A percentile compares a stretch with the other conserved stretches of the same genome.
Conservation (phyloP, 2,797 vertebrate species). For the Halcyon leucocephala region DNA sequence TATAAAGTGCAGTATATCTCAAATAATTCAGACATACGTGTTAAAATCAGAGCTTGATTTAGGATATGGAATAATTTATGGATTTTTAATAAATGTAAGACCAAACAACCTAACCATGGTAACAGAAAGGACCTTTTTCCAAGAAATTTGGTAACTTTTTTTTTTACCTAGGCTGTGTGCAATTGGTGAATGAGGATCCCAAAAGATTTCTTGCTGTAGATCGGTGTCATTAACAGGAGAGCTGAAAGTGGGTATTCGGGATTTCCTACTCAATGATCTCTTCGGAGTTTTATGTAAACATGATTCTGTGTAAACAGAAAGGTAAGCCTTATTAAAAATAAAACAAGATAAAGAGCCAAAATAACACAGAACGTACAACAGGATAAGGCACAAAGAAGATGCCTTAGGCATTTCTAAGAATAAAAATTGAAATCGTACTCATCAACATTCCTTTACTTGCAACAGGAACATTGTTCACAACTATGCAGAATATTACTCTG, state of each 20-base stretch:
- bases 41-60: not conserved
- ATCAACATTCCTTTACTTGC: not conserved
- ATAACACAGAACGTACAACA: not conserved
- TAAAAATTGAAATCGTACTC: not conserved
- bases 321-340: not conserved
- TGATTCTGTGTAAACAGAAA: conserved; percentile 63
- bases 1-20: not conserved
- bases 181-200: conserved; percentile 91
- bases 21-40: not conserved
- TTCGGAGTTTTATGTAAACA: conserved; percentile 77
- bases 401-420: not conserved
- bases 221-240: conserved; percentile 89
- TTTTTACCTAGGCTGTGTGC: conserved; percentile 81
- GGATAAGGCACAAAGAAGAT: not conserved
- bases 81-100: not conserved
- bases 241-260: conserved; percentile 66
- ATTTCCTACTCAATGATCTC: conserved; percentile 66
- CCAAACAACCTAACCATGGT: not conserved
- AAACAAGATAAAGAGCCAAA: not conserved
- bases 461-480: not conserved
- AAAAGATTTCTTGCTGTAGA: conserved; percentile 91
- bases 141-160: not conserved
- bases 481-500: not conserved
- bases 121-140: not conserved
- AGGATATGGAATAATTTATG: not conserved